Evolutionary conservation across 37 sponge, comb jelly and placozoan genomes (phyloP), one percentile per base, ranked within the genome.

Genomic region (Tethya wilhelma): DNA sequence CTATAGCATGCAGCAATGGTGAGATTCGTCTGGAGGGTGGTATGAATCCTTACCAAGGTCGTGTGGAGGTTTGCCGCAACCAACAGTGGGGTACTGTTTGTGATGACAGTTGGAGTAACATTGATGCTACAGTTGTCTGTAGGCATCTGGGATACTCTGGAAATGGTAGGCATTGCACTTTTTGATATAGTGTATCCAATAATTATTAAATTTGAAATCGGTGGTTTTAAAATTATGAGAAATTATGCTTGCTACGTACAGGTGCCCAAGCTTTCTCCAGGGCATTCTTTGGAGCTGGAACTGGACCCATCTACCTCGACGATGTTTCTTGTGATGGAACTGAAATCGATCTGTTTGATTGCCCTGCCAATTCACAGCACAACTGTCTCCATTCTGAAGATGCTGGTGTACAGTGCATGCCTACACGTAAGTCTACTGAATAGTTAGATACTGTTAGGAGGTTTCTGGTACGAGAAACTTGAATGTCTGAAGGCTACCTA

Each of bases 391-490:
- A 78, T 26, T 11, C 20, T 45, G 81, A 80, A 44, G 81, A 69
- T 68, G 79, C 79, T 64, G 79, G 79, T 31, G 79, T 78, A 2
- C 9, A 44, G 23, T 78, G 79, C 44, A 43, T 19, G 9, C 53
- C 53, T 14, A 49, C 53, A 49, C 14, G 53, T 49, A 49, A 49
- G 53, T 9, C 9, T 49, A 49, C 14, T 14, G 53, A 9, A 49
- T 14, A 19, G 53, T 49, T n/a, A n/a, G n/a, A n/a, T n/a, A n/a
- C n/a, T n/a, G n/a, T n/a, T n/a, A n/a, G n/a, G n/a, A n/a, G n/a
- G n/a, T n/a, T n/a, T n/a, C n/a, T n/a, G n/a, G n/a, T n/a, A n/a
- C n/a, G n/a, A n/a, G n/a, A n/a, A n/a, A n/a, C n/a, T n/a, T n/a
- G n/a, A n/a, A n/a, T n/a, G n/a, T n/a, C n/a, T n/a, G n/a, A n/a